Percentiles rank a stretch among this genome's conserved stretches.
Evolutionary conservation across 2,888 invertebrate genomes (phyloP).

Genomic region (Leptinotarsa haldemani): DNA sequence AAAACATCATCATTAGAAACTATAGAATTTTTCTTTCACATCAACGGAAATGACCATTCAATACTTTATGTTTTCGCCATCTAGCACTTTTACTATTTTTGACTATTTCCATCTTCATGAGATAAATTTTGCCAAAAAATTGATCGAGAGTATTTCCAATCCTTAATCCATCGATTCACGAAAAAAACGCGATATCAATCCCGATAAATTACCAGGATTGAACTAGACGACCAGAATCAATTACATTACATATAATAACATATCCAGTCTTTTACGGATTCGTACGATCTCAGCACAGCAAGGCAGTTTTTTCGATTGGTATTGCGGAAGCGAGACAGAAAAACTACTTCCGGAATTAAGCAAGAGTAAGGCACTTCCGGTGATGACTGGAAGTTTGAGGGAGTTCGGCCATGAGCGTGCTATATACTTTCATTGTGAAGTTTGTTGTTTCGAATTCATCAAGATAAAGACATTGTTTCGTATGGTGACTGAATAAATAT

Average conservation of each 20-base stretch:
- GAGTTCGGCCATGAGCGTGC: constrained; percentile 41
- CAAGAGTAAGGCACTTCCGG: constrained; percentile 56
- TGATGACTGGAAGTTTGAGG: constrained; percentile 53
- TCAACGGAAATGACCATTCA: background rate
- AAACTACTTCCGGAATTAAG: constrained; percentile 58
- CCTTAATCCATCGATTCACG: background rate
- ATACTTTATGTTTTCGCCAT: background rate
- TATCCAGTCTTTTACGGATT: constrained; percentile 47
- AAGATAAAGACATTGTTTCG: background rate
- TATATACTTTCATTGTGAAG: background rate
- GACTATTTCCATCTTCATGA: background rate
- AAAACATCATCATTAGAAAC: background rate
- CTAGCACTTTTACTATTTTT: background rate
- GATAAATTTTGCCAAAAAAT: too few species aligned
- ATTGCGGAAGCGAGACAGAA: constrained; percentile 50
- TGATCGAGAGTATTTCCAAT: too few species aligned
- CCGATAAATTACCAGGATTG: background rate
- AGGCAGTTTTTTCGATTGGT: constrained; percentile 40
- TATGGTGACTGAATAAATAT: background rate
- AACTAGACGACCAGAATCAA: constrained; percentile 31
- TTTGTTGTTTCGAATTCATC: background rate
- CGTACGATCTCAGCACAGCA: constrained; percentile 35
- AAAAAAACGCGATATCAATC: background rate
- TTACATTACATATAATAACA: constrained; percentile 49
- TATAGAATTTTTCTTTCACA: too few species aligned